A percentile compares a stretch with the other conserved stretches of the same genome.
Evolutionary conservation across 2,113 vertebrate species (phyloP).

Genomic region (Rhea americana): DNA sequence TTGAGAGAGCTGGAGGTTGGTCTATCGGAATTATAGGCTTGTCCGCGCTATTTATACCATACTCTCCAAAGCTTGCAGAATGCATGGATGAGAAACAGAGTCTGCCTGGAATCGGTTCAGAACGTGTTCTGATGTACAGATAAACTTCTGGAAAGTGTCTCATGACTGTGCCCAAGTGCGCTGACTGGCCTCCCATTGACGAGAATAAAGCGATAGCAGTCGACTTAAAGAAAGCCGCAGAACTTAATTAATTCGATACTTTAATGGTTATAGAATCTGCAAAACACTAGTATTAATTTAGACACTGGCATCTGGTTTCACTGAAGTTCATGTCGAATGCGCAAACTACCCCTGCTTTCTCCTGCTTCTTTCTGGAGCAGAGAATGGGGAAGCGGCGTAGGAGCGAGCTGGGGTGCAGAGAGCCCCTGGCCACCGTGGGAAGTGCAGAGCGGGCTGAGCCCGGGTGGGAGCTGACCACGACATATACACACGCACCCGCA

Average conservation of each 20-base stretch:
- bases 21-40: neutral
- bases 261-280: conserved; percentile 71
- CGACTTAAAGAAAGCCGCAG: conserved; percentile 64
- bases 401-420: neutral
- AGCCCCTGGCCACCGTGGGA: neutral
- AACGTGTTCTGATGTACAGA: conserved; percentile 52
- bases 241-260: conserved; percentile 66
- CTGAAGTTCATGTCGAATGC: conserved; percentile 41
- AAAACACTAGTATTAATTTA: conserved; percentile 56
- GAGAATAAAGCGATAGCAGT: conserved; percentile 68
- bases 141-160: conserved; percentile 70
- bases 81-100: neutral
- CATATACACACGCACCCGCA: neutral
- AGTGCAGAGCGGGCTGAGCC: neutral
- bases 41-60: neutral
- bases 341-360: neutral
- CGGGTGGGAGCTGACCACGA: neutral
- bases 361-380: neutral
- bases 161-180: conserved; percentile 59
- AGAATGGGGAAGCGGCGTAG: neutral
- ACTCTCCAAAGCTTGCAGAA: neutral
- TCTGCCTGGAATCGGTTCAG: conserved; percentile 39
- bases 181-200: conserved; percentile 63
- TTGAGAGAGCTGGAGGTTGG: neutral
- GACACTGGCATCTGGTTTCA: conserved; percentile 47